Evolutionary conservation across 2,888 invertebrate species (phyloP).

Genomic region (Plebejus anna): DNA sequence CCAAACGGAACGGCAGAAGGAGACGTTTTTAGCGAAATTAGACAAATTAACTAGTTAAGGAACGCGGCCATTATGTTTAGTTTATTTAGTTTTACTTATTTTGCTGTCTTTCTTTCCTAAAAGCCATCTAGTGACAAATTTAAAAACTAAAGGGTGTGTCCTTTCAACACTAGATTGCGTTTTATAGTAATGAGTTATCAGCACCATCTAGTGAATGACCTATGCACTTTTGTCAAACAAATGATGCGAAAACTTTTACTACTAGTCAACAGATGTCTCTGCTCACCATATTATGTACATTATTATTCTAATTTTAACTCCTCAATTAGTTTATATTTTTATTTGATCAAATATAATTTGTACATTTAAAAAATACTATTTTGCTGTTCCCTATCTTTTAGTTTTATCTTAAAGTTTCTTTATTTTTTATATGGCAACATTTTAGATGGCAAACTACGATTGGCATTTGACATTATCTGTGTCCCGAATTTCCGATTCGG

Average conservation of each 20-base stretch:
- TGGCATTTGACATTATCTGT: slow-evolving; percentile 23
- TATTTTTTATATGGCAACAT: slow-evolving; percentile 33
- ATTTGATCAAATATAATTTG: too few species aligned
- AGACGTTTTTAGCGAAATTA: too few species aligned
- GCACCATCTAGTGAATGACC: background rate
- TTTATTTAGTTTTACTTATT: background rate
- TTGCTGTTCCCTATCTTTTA: background rate
- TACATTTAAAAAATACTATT: too few species aligned
- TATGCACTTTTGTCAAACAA: background rate
- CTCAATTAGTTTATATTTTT: background rate
- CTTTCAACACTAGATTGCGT: background rate
- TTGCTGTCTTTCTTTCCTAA: background rate
- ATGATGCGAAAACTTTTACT: background rate
- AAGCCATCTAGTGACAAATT: background rate
- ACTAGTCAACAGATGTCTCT: background rate
- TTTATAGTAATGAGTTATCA: background rate
- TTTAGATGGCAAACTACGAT: background rate
- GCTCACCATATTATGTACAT: background rate
- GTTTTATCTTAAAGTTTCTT: background rate
- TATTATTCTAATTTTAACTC: background rate
- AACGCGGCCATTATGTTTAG: too few species aligned
- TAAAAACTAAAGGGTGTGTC: background rate
- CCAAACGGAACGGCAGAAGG: too few species aligned
- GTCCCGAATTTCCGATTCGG: slow-evolving; percentile 41
- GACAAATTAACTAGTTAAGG: too few species aligned